Evolutionary conservation across 2,113 vertebrate species (phyloP).

Genomic region (Pseudopodoces humilis): DNA sequence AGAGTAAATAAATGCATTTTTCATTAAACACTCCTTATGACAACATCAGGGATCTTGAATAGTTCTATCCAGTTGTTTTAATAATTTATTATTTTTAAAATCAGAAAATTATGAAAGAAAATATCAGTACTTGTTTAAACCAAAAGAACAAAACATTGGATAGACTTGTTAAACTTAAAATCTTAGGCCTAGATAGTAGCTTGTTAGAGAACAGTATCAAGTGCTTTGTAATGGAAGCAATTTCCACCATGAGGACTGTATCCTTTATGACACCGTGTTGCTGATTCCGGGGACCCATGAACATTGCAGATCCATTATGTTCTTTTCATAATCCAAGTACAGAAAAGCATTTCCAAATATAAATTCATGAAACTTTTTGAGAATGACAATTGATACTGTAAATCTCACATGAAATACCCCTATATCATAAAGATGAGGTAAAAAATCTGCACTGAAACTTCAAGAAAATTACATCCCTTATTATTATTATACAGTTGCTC

Average conservation of each 20-base stretch:
- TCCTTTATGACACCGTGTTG: neutral
- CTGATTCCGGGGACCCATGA: neutral
- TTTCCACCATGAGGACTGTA: neutral
- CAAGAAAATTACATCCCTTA: neutral
- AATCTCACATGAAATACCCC: neutral
- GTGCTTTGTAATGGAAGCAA: neutral
- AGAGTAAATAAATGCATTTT: neutral
- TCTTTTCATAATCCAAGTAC: neutral
- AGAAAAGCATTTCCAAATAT: neutral
- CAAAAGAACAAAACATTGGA: neutral
- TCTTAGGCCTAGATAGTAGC: neutral
- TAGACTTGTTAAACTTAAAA: neutral
- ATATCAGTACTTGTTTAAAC: neutral
- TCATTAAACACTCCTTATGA: neutral
- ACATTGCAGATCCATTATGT: neutral
- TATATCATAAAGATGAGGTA: neutral
- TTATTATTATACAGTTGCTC: neutral
- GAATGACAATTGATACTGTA: neutral
- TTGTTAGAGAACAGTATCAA: neutral
- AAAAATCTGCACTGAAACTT: neutral
- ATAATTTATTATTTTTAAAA: neutral
- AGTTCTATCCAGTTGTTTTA: neutral
- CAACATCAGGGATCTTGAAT: neutral
- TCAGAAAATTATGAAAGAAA: neutral
- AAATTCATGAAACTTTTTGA: neutral